Evolutionary conservation across 35 echinoderm and acorn worm genomes (phyloP).

Genomic region (Antedon bifida): DNA sequence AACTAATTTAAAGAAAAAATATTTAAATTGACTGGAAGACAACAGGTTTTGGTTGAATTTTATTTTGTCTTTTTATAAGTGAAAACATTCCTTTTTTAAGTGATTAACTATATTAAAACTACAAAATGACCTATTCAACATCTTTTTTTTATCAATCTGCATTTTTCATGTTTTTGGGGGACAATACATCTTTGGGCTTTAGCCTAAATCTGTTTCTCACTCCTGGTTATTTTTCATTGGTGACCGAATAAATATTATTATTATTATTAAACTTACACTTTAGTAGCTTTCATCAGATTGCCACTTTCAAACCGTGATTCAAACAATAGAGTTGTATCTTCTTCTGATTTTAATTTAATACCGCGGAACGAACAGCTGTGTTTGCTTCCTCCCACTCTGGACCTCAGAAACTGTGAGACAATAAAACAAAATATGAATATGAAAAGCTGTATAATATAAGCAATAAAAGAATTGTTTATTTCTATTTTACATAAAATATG

Average conservation of each 20-base stretch:
- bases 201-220: no score
- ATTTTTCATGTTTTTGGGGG: no score
- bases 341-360: conserved; percentile 43
- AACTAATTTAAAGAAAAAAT: no score
- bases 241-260: neutral
- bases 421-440: neutral
- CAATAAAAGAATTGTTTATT: neutral
- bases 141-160: no score
- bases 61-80: no score
- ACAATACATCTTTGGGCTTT: no score
- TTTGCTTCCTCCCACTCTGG: conserved; percentile 82
- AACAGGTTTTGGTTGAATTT: no score
- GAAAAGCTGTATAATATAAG: neutral
- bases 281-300: conserved; percentile 71
- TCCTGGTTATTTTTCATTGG: no score
- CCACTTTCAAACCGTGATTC: conserved; percentile 95
- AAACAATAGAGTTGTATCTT: conserved; percentile 78
- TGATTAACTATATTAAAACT: no score
- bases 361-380: conserved; percentile 54
- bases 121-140: no score
- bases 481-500: neutral
- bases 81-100: no score
- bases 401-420: conserved; percentile 77
- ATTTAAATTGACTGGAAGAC: no score
- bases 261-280: conserved; percentile 43